Conservation (phyloP, 2,113 vertebrate genomes). For the Nannospalax galili region DNA sequence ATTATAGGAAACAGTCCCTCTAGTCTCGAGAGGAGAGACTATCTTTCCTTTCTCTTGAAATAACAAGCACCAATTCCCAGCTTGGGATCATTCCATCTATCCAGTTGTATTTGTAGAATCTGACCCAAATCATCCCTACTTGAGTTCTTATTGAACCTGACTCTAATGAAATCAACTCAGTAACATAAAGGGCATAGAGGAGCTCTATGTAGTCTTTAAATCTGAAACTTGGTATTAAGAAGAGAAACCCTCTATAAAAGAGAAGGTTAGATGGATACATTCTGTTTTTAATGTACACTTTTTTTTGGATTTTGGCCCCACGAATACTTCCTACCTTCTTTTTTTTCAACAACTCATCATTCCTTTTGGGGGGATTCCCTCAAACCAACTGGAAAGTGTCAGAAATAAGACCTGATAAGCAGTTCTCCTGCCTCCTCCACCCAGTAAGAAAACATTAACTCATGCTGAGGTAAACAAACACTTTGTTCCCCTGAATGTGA, state of each 20-base stretch:
- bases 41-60: not conserved
- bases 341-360: not conserved
- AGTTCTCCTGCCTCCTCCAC: not conserved
- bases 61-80: not conserved
- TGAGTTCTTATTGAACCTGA: not conserved
- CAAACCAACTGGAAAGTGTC: not conserved
- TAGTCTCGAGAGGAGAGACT: not conserved
- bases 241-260: not conserved
- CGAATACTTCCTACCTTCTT: not conserved
- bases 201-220: not conserved
- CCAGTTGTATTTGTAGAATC: not conserved
- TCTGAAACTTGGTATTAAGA: not conserved
- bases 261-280: not conserved
- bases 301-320: not conserved
- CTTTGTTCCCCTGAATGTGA: not conserved
- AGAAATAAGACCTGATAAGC: not conserved
- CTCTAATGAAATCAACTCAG: not conserved
- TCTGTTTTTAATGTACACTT: not conserved
- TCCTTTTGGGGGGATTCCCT: not conserved
- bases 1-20: not conserved
- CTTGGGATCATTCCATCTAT: not conserved
- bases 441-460: not conserved
- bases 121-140: not conserved
- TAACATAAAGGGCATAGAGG: not conserved
- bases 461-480: not conserved